Conservation (phyloP, 2,888 invertebrate genomes). For the Morpho achilles region DNA sequence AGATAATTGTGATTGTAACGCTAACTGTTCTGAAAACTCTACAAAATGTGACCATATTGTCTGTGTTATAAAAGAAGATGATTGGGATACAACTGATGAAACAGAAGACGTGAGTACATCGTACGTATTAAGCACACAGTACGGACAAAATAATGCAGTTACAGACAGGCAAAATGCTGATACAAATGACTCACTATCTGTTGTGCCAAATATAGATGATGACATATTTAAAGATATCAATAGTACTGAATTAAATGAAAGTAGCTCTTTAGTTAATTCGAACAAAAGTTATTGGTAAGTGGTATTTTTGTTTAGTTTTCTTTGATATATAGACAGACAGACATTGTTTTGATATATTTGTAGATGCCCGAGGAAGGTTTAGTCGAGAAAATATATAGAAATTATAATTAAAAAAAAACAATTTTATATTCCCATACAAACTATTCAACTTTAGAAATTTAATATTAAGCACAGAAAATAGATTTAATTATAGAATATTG, state of each 20-base stretch:
- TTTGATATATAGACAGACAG: too few species aligned
- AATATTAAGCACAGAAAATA: too few species aligned
- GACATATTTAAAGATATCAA: neutral
- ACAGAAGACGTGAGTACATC: neutral
- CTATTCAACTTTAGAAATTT: too few species aligned
- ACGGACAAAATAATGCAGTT: conserved; percentile 1
- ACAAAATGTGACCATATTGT: conserved; percentile 21
- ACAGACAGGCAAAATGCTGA: neutral
- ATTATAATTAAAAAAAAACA: too few species aligned
- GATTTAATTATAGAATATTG: too few species aligned
- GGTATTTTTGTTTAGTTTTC: neutral
- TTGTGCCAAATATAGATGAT: neutral
- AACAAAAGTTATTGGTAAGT: conserved; percentile 8
- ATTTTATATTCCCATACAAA: too few species aligned
- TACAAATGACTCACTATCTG: neutral
- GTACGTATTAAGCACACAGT: neutral
- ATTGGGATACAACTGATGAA: conserved; percentile 3
- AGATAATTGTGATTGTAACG: conserved; percentile 19
- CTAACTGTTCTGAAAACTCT: conserved; percentile 14
- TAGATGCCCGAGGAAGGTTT: too few species aligned
- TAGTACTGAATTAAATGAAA: conserved; percentile 3
- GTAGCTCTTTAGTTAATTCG: neutral
- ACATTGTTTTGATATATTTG: neutral
- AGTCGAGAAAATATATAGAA: too few species aligned
- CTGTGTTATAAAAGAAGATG: conserved; percentile 16